Conservation (phyloP, 1,140 invertebrate genomes). For the Chironomus tepperi region DNA sequence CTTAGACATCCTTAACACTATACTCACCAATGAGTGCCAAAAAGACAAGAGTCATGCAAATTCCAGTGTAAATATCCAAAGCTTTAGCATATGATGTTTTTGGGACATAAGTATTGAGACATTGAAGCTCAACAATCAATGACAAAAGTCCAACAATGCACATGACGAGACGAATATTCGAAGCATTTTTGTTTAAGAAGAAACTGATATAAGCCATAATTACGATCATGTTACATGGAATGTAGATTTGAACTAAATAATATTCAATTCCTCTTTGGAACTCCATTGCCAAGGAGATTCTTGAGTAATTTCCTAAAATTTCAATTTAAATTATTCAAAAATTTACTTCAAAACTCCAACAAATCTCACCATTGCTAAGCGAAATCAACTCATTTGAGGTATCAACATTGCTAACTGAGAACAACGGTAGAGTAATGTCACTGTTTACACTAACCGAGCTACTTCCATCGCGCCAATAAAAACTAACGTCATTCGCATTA, state of each 20-base stretch:
- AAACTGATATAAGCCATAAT: background rate
- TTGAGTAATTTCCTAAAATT: background rate
- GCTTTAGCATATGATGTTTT: conserved; percentile 1
- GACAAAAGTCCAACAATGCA: background rate
- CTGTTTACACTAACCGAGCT: background rate
- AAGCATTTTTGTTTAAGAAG: background rate
- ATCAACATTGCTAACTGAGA: background rate
- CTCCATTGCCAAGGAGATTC: background rate
- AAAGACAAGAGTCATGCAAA: background rate
- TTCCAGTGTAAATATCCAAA: background rate
- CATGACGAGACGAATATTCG: background rate
- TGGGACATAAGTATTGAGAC: background rate
- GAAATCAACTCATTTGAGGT: background rate
- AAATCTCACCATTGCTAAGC: background rate
- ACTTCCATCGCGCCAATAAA: background rate
- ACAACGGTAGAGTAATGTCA: background rate
- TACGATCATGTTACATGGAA: background rate
- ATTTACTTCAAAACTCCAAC: background rate
- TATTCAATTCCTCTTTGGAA: background rate
- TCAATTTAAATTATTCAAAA: background rate
- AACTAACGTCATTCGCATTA: background rate
- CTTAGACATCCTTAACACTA: no score
- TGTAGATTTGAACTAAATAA: background rate
- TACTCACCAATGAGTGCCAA: background rate
- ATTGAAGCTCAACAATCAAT: background rate